Evolutionary conservation across 2,113 vertebrate species (phyloP), one percentile per base, ranked within the genome.

Genomic region (Spheniscus mendiculus): DNA sequence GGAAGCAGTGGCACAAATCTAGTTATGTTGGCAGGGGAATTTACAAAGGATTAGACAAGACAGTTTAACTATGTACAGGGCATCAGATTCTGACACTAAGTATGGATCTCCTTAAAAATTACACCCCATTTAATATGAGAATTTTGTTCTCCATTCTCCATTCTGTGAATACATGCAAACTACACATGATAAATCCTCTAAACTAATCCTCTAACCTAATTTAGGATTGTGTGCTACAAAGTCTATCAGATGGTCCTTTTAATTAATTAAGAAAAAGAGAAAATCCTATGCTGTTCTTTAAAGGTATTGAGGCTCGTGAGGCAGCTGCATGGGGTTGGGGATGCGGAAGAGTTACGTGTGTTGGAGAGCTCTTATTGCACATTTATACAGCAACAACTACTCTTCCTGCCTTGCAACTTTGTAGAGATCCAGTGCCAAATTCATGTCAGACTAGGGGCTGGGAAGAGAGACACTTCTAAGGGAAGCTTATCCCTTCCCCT

Each of bases 101-200:
- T 56, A 69, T 82, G 61, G 71, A 79, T 84, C 73, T 86, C 74
- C 71, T 86, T 93, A 87, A 94, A 96, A 92, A 89, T 86, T 89
- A 80, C 32, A 14, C 36, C 27, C 32, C 23, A 23, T 56, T 87
- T 90, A 74, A 50, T 44, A 25, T 23, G 26, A 73, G 78, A 77
- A 70, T 95, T 94, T n/a, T 38, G 29, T 80, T 91, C 72, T 93
- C 18, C 7, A 2, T 80, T 91, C 72, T 93, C 18, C 7, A 2
- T 88, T 94, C 69, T 81, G 65, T 52, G 21, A 87, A 38, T 82
- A 44, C 55, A 18, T 45, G 42, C 47, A 59, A 92, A 86, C 83
- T 73, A 23, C 18, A 83, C 29, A 22, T 36, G 26, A 58, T 89
- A 92, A 95, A 95, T 86, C 50, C 83, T 90, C 38, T 89, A 38